Evolutionary conservation across 2,113 vertebrate genomes (phyloP).

Genomic region (Gadus chalcogrammus): DNA sequence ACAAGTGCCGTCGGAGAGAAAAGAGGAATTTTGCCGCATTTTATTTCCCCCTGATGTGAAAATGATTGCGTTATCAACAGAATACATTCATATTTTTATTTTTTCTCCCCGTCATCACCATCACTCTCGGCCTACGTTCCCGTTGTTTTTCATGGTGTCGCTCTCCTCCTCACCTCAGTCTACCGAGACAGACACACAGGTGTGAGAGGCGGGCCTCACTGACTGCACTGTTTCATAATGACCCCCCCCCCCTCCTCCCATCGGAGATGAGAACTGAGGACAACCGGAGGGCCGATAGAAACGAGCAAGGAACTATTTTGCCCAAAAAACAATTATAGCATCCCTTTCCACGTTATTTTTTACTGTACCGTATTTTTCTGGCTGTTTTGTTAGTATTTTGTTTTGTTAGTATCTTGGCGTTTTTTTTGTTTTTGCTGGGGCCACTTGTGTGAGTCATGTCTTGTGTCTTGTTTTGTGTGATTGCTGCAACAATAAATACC

Average conservation of each 20-base stretch:
- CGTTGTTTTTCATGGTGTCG: background rate
- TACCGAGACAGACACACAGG: background rate
- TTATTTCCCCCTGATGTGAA: constrained; percentile 58
- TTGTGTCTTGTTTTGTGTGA: too few species aligned
- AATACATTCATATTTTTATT: constrained; percentile 38
- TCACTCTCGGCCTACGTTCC: background rate
- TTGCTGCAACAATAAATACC: too few species aligned
- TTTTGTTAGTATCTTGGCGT: too few species aligned
- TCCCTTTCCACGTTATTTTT: too few species aligned
- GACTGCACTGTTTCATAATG: background rate
- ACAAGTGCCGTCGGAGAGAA: constrained; percentile 51
- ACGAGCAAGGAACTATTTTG: too few species aligned
- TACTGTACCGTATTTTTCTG: too few species aligned
- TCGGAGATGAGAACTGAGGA: background rate
- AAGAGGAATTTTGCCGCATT: constrained; percentile 57
- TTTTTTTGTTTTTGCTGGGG: too few species aligned
- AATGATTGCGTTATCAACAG: constrained; percentile 66
- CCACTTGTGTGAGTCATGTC: too few species aligned
- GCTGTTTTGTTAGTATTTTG: too few species aligned
- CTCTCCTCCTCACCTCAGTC: background rate
- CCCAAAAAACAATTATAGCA: too few species aligned
- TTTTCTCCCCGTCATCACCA: background rate
- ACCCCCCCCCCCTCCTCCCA: constrained; percentile 23
- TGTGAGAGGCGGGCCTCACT: background rate
- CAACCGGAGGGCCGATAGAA: too few species aligned